Evolutionary conservation across 1,140 invertebrate genomes (phyloP), one percentile per base, ranked within the genome.

Genomic region (Drosophila sp.): DNA sequence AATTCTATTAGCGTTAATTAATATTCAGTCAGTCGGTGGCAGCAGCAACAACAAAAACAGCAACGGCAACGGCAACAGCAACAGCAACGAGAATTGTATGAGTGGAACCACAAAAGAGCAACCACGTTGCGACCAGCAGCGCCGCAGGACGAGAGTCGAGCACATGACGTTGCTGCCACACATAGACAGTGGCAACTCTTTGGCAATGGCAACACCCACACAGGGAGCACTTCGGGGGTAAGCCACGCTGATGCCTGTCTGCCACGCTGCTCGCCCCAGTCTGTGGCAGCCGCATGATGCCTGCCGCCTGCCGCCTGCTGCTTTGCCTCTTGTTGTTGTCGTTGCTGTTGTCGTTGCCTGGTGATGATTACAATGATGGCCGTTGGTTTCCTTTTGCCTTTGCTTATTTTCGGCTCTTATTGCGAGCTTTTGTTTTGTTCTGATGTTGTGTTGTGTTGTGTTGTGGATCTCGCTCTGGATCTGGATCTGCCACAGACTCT

Each of bases 361-460:
- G 83, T 87, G 83, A 87, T 87, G 83, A 87, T 87, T 87, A 89
- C 83, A 89, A 83, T 87, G 83, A 87, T 87, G 83, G 83, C 69
- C 75, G 76, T 76, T 77, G 76, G 79, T 78, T 83, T 74, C 83
- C 83, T 89, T 89, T 65, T 54, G 43, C 66, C 73, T 76, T 73
- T 79, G 75, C 80, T 82, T 87, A 73, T 86, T 82, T 86, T 72
- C 63, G 64, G 57, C 66, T 75, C 58, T 58, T 70, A 65, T 74
- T 74, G 57, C 9, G 65, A 78, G 82, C 81, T 76, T 86, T 86
- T 86, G 81, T 84, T 84, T 87, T 84, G 77, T n/a, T n/a, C n/a
- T n/a, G n/a, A n/a, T 4, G 21, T 21, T 21, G 21, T 21, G 21
- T 21, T 21, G 21, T 21, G n/a, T n/a, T n/a, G n/a, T n/a, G n/a